A percentile compares a stretch with the other conserved stretches of the same genome.
Evolutionary conservation across 2,888 invertebrate species (phyloP).

Genomic region (Lepetodrilus schrolli): DNA sequence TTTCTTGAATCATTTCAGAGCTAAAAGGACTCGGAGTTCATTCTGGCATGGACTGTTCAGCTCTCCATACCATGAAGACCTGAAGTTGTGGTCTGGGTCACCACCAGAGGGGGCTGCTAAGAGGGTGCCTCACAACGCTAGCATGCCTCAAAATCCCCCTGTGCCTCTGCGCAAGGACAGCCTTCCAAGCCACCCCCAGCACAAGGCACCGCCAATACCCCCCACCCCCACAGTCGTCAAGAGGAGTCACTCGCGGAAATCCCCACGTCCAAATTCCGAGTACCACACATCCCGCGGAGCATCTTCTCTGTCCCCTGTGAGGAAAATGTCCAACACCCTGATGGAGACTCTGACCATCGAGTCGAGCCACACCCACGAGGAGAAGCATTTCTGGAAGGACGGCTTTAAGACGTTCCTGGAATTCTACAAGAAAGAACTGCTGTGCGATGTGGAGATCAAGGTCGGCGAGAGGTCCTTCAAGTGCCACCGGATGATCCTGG

Average conservation of each 20-base stretch:
- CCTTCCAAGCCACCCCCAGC: conserved; percentile 34
- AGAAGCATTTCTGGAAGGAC: conserved; percentile 50
- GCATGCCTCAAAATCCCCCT: conserved; percentile 46
- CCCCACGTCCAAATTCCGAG: conserved; percentile 28
- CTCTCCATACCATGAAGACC: neutral
- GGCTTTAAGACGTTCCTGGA: conserved; percentile 59
- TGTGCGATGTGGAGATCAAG: conserved; percentile 74
- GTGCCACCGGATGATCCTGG: conserved; percentile 76
- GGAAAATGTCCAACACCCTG: neutral
- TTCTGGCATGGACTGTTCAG: conserved; percentile 21
- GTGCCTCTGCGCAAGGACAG: conserved; percentile 47
- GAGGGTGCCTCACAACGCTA: conserved; percentile 16
- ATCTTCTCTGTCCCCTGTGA: neutral
- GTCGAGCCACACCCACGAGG: conserved; percentile 43
- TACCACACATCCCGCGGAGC: neutral
- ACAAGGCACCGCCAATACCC: conserved; percentile 27
- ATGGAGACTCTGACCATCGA: neutral
- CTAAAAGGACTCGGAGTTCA: conserved; percentile 8
- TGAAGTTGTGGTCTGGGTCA: neutral
- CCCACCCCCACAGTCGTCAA: conserved; percentile 22
- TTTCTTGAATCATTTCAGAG: no score
- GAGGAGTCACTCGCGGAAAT: conserved; percentile 5
- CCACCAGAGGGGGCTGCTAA: neutral
- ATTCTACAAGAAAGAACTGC: conserved; percentile 62
- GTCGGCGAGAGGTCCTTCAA: conserved; percentile 64